Conservation (phyloP, 2,113 vertebrate species). For the Synodontis membranacea region DNA sequence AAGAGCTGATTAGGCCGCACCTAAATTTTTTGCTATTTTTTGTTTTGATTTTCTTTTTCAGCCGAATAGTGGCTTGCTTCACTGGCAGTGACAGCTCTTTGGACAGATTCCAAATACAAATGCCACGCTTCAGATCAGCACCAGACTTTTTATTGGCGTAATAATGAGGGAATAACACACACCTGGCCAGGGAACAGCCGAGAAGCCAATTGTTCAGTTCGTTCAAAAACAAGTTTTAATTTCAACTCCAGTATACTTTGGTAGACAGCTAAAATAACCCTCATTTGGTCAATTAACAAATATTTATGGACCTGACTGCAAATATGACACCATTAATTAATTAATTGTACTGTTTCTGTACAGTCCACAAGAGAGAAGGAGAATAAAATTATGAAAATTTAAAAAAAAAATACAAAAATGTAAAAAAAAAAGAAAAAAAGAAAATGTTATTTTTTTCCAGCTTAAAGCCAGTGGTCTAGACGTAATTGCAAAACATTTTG, state of each 20-base stretch:
- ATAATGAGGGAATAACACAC: not conserved
- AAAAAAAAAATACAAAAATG: no score
- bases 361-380: no score
- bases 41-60: not conserved
- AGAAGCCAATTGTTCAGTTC: not conserved
- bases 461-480: not conserved
- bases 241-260: no score
- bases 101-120: not conserved
- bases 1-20: not conserved
- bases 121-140: not conserved
- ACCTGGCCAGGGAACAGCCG: not conserved
- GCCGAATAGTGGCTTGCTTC: not conserved
- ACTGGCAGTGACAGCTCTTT: not conserved
- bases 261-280: no score
- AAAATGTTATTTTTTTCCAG: not conserved
- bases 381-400: no score
- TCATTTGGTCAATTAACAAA: no score
- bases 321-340: no score
- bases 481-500: not conserved
- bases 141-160: no score
- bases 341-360: no score
- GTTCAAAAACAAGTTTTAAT: no score
- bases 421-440: no score
- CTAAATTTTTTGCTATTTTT: not conserved
- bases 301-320: no score